phyloP scores from a whole-genome alignment of 2,797 vertebrate genomes.

The Hafferia zeledoni region DNA sequence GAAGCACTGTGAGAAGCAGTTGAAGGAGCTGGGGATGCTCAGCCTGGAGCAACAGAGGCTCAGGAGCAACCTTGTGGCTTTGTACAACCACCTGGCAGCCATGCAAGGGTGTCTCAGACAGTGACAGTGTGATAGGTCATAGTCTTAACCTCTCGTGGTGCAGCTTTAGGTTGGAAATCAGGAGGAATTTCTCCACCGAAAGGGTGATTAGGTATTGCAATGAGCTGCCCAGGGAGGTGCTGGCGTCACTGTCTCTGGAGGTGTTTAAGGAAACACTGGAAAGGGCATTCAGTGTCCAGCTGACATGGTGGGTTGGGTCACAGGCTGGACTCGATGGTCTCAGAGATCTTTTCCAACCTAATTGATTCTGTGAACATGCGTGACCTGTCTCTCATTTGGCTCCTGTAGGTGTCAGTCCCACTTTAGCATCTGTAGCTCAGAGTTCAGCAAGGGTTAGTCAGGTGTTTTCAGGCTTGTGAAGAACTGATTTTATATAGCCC shows the following conservation, averaged over 20 bases:
- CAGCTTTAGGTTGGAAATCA: not conserved
- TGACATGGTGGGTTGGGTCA: not conserved
- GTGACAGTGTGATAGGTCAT: not conserved
- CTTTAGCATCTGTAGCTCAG: not conserved
- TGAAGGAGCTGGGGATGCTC: not conserved
- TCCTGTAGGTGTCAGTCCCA: not conserved
- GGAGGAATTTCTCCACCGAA: not conserved
- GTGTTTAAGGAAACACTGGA: not conserved
- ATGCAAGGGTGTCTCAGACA: fast-evolving
- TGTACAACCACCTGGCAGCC: not conserved
- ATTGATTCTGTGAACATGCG: fast-evolving
- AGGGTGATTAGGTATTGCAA: not conserved
- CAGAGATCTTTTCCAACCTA: not conserved
- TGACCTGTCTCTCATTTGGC: fast-evolving
- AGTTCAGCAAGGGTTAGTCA: not conserved
- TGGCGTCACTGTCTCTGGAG: not conserved
- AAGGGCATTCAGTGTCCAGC: not conserved
- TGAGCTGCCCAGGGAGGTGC: not conserved
- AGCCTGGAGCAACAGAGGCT: not conserved
- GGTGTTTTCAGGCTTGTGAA: not conserved
- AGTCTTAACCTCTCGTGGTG: not conserved
- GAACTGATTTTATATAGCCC: not conserved
- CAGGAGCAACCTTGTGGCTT: fast-evolving
- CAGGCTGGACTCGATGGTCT: not conserved
- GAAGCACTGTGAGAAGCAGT: fast-evolving